These are phyloP conservation scores for Eucera pruinosa DNA, from an alignment of 2,888 invertebrate species.

Conservation along the genomic window DNA sequence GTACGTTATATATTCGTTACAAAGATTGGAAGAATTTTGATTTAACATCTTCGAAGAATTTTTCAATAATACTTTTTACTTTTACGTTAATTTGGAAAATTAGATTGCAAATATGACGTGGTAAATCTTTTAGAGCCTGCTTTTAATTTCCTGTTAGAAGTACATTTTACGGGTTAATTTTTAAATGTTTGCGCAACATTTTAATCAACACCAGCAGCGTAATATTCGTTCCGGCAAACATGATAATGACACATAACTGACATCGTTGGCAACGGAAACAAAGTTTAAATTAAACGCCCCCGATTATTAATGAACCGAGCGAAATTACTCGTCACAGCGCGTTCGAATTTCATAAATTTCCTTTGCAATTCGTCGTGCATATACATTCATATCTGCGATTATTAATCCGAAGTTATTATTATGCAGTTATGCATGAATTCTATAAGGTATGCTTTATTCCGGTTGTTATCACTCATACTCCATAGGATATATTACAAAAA, in stretches of 20 bases:
- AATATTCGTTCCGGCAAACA: neutral
- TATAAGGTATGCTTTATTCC: too few relatives aligned
- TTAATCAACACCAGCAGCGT: neutral
- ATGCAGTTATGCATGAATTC: neutral
- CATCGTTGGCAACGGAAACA: neutral
- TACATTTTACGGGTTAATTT: neutral
- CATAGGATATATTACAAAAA: too few relatives aligned
- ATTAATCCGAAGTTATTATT: neutral
- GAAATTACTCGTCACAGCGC: neutral
- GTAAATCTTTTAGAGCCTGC: too few relatives aligned
- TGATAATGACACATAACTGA: slow-evolving; percentile 1
- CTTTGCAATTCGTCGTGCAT: neutral
- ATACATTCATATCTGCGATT: neutral
- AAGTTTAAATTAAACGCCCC: slow-evolving; percentile 9
- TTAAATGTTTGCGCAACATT: neutral
- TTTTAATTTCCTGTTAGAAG: neutral
- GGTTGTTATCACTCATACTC: neutral
- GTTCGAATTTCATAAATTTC: slow-evolving; percentile 21
- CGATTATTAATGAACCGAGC: slow-evolving; percentile 13
- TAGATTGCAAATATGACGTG: too few relatives aligned
- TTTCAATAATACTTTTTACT: too few relatives aligned
- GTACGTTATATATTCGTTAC: too few relatives aligned
- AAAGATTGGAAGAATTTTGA: too few relatives aligned
- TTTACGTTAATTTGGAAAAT: too few relatives aligned
- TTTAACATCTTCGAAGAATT: too few relatives aligned